Conservation (phyloP, 2,797 vertebrate species). For the Craterocephalus amniculus region DNA sequence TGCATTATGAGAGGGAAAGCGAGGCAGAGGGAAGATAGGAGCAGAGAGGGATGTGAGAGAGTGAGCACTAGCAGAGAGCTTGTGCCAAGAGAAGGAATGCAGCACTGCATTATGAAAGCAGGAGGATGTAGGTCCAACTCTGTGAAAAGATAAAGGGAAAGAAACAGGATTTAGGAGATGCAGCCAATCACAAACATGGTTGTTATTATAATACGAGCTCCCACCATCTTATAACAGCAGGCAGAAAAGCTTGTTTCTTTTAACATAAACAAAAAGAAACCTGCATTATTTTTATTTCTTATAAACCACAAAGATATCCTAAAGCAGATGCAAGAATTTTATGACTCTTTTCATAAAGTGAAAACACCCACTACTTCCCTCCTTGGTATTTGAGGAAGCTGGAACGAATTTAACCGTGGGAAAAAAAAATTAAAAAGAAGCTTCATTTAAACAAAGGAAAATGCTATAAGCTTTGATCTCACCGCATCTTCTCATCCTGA, state of each 20-base stretch:
- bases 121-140: conserved; percentile 71
- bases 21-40: conserved; percentile 62
- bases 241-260: conserved; percentile 2
- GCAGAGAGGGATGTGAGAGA: conserved; percentile 62
- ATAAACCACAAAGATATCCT: neutral
- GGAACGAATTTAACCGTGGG: conserved; percentile 51
- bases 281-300: conserved; percentile 10
- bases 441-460: conserved; percentile 57
- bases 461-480: conserved; percentile 59
- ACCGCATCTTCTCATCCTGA: conserved; percentile 55
- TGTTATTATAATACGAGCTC: conserved; percentile 11
- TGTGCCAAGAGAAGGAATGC: conserved; percentile 85
- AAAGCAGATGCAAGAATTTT: conserved; percentile 8
- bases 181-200: conserved; percentile 23
- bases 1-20: conserved; percentile 82
- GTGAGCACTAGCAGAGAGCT: conserved; percentile 77
- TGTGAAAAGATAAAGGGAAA: conserved; percentile 42
- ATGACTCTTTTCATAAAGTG: conserved; percentile 21
- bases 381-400: conserved; percentile 47
- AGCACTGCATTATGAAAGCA: conserved; percentile 85
- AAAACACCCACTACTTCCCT: conserved; percentile 34
- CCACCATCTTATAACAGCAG: neutral
- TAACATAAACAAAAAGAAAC: neutral
- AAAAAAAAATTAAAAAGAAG: conserved; percentile 7
- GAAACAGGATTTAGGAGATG: conserved; percentile 43